Conservation (phyloP, 2,113 vertebrate species). For the Paratilapia polleni region DNA sequence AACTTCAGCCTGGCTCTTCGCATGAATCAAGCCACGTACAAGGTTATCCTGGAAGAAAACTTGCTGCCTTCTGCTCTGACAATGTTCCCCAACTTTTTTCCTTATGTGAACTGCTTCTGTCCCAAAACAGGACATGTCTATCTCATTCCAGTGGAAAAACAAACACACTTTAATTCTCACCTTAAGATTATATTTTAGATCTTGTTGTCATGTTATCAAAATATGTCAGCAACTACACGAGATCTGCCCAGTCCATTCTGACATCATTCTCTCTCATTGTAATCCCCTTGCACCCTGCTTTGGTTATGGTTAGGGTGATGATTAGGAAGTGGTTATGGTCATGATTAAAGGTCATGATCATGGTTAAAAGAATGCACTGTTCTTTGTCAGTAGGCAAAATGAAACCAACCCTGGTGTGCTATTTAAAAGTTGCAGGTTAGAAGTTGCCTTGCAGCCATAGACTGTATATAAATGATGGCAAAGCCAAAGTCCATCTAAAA, state of each 20-base stretch:
- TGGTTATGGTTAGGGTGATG: neutral
- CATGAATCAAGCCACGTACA: too few species aligned
- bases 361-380: neutral
- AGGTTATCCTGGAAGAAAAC: too few species aligned
- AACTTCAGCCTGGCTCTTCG: too few species aligned
- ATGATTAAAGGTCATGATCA: neutral
- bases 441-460: neutral
- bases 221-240: neutral
- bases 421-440: neutral
- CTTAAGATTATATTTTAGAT: neutral
- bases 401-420: neutral
- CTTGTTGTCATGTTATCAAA: neutral
- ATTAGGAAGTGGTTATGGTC: neutral
- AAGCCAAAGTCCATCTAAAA: neutral
- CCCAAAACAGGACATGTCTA: neutral
- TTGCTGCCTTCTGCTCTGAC: too few species aligned
- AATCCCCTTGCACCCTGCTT: neutral
- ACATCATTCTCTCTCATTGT: neutral
- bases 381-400: neutral
- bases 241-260: neutral
- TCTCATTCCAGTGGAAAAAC: too few species aligned
- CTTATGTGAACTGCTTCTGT: neutral
- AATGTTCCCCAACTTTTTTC: too few species aligned
- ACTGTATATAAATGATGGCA: neutral
- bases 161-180: neutral